These are phyloP conservation scores for Tricholaema leucomelas DNA, from an alignment of 2,113 vertebrate genomes.

Conservation along the genomic window DNA sequence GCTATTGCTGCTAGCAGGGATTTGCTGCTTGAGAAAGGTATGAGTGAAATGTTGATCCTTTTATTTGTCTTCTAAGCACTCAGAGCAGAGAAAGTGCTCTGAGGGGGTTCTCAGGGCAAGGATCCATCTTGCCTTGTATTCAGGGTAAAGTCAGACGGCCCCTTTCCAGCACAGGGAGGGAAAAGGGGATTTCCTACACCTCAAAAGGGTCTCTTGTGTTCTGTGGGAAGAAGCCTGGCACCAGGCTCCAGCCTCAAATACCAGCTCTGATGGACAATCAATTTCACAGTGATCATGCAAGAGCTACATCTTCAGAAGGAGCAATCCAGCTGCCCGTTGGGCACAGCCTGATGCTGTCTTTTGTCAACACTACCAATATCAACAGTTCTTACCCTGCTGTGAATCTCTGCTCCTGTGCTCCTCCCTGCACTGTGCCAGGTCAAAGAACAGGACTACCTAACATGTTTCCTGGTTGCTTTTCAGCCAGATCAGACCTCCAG, in stretches of 20 bases:
- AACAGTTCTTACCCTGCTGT: background rate
- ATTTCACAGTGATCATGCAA: background rate
- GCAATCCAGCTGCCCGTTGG: background rate
- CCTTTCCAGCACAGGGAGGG: background rate
- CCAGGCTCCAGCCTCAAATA: background rate
- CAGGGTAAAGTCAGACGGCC: background rate
- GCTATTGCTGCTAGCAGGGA: background rate
- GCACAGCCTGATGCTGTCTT: background rate
- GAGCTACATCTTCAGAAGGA: background rate
- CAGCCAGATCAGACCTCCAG: background rate
- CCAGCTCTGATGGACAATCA: background rate
- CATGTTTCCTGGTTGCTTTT: background rate
- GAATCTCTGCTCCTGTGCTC: background rate
- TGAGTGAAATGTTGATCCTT: background rate
- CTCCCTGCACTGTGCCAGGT: background rate
- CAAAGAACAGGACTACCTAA: background rate
- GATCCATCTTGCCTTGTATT: background rate
- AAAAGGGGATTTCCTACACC: background rate
- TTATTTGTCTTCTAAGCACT: background rate
- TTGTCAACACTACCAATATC: background rate
- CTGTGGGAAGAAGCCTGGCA: slow-evolving; percentile 6
- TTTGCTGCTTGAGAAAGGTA: slow-evolving; percentile 1
- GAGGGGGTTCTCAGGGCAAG: background rate
- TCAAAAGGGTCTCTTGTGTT: background rate
- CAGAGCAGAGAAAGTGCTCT: background rate